These are phyloP conservation scores for Eunapius fragilis DNA, from an alignment of 37 sponge, comb jelly and placozoan genomes.

Conservation along the genomic window DNA sequence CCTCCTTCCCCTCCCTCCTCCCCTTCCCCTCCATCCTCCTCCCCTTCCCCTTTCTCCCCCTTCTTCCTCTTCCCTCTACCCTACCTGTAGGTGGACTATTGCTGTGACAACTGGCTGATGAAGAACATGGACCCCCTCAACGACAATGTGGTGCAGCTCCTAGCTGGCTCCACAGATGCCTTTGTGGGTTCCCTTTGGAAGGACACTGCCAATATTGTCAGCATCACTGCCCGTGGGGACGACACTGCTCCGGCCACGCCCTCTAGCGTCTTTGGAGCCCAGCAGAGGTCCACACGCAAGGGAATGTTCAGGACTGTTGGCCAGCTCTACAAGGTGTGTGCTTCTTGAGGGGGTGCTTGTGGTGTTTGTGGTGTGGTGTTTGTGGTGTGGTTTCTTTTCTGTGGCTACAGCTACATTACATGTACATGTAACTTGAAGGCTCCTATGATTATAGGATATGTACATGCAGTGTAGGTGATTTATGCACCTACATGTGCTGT, in stretches of 20 bases:
- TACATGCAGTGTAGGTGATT: neutral
- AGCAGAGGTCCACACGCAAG: constrained; percentile 72
- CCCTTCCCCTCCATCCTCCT: neutral
- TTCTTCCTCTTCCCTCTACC: neutral
- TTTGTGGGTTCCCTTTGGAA: constrained; percentile 93
- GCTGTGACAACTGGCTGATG: constrained; percentile 91
- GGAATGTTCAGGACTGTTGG: constrained; percentile 99
- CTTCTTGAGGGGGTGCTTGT: neutral
- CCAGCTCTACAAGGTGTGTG: constrained; percentile 95
- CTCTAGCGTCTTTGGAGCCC: constrained; percentile 9
- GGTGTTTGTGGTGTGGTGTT: too few relatives aligned
- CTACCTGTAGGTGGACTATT: constrained; percentile 87
- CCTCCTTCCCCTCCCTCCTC: neutral
- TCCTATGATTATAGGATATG: neutral
- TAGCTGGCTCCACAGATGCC: constrained; percentile 83
- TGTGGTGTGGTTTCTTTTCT: too few relatives aligned
- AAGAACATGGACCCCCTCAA: constrained; percentile 99
- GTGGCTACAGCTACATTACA: too few relatives aligned
- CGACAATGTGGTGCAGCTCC: constrained; percentile 89
- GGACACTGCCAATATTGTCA: constrained; percentile 89
- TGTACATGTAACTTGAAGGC: neutral
- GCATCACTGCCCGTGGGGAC: constrained; percentile 62
- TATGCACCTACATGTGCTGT: neutral
- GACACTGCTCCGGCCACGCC: constrained; percentile 22
- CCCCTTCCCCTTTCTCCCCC: neutral